phyloP scores from a whole-genome alignment of 2,113 vertebrate species.

The Cololabis saira region DNA sequence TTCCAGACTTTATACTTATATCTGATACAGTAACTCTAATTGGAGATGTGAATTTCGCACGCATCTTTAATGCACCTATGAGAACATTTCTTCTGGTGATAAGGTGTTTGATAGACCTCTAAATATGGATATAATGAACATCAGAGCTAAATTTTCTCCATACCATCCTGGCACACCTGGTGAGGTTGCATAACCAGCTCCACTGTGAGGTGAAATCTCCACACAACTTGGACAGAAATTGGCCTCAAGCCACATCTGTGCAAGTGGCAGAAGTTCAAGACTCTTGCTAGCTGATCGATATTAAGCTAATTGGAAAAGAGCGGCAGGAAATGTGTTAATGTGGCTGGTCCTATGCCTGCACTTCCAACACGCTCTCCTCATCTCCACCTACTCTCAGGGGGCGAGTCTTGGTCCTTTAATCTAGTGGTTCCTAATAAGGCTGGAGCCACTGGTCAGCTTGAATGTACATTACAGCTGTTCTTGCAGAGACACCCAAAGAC shows the following conservation, averaged over 20 bases:
- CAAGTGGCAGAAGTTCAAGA: constrained; percentile 46
- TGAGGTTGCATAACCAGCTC: constrained; percentile 29
- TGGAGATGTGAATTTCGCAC: too few relatives aligned
- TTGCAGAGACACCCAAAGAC: background rate
- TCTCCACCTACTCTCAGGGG: constrained; percentile 20
- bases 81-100: background rate
- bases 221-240: constrained; percentile 52
- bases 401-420: constrained; percentile 43
- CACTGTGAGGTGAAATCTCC: constrained; percentile 26
- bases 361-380: background rate
- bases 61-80: constrained; percentile 8
- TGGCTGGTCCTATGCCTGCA: constrained; percentile 44
- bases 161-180: constrained; percentile 14
- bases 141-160: constrained; percentile 8
- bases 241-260: constrained; percentile 54
- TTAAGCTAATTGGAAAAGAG: constrained; percentile 75
- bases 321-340: constrained; percentile 73
- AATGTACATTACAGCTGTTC: constrained; percentile 42
- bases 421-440: constrained; percentile 55
- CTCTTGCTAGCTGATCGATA: constrained; percentile 61
- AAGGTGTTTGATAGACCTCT: background rate
- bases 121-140: background rate
- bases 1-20: too few relatives aligned
- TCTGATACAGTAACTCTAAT: too few relatives aligned
- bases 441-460: constrained; percentile 38